Percentiles rank a stretch among this genome's conserved stretches.
These are phyloP conservation scores for Xylocampa areola DNA, from an alignment of 2,888 invertebrate species.

Conservation along the genomic window DNA sequence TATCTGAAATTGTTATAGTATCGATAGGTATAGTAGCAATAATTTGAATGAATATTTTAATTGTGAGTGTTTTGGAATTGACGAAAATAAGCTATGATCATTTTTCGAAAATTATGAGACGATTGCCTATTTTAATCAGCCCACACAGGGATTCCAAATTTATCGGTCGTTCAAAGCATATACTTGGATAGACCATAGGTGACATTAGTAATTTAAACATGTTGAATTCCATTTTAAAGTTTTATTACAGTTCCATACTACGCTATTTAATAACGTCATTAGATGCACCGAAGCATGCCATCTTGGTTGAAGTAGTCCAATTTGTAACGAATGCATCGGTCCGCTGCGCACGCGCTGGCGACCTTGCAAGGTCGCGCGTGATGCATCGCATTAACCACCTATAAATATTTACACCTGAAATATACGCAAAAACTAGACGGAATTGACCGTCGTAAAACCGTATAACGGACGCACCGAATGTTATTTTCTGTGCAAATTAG, in stretches of 20 bases:
- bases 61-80: too few relatives aligned
- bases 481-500: too few relatives aligned
- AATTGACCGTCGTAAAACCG: background rate
- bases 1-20: constrained; percentile 19
- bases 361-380: constrained; percentile 69
- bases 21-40: background rate
- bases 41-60: background rate
- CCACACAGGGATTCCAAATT: background rate
- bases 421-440: constrained; percentile 20
- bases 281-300: constrained; percentile 37
- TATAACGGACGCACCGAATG: background rate
- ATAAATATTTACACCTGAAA: constrained; percentile 52
- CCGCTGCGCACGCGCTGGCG: constrained; percentile 54
- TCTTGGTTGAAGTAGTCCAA: constrained; percentile 44
- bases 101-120: too few relatives aligned
- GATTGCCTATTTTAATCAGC: background rate
- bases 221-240: constrained; percentile 4
- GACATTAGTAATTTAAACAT: constrained; percentile 17
- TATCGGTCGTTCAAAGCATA: background rate
- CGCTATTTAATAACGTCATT: constrained; percentile 19
- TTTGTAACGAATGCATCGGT: constrained; percentile 51
- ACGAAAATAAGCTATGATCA: too few relatives aligned
- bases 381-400: constrained; percentile 37
- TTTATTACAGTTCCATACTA: constrained; percentile 7
- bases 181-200: too few relatives aligned